These are phyloP conservation scores for Myopa testacea DNA, from an alignment of 2,888 invertebrate genomes.

Conservation along the genomic window DNA sequence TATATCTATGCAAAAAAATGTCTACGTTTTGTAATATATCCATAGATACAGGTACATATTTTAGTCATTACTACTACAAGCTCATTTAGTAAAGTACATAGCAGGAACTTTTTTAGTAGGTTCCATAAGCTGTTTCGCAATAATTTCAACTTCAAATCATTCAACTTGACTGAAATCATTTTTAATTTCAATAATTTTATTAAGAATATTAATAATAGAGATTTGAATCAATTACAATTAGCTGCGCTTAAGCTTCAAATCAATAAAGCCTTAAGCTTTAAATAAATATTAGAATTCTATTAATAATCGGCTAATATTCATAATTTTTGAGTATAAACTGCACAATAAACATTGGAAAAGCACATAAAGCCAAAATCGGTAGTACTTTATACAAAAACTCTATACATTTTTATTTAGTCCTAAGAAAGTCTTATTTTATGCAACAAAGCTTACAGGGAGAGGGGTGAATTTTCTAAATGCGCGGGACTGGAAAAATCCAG, in stretches of 20 bases:
- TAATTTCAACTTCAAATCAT: neutral
- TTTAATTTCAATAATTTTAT: neutral
- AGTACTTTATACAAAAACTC: too few species aligned
- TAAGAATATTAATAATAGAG: constrained; percentile 17
- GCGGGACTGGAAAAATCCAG: neutral
- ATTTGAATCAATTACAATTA: constrained; percentile 38
- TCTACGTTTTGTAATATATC: constrained; percentile 1
- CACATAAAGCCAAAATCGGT: neutral
- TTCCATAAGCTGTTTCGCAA: neutral
- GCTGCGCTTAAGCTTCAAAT: constrained; percentile 28
- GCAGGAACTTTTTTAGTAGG: neutral
- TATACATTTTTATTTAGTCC: too few species aligned
- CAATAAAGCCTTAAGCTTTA: neutral
- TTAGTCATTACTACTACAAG: neutral
- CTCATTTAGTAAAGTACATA: neutral
- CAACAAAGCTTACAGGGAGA: neutral
- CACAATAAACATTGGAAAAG: neutral
- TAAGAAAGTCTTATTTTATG: too few species aligned
- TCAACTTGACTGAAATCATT: neutral
- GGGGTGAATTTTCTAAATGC: neutral
- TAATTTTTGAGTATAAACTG: neutral
- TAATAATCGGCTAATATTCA: neutral
- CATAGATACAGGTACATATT: neutral
- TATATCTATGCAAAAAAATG: neutral
- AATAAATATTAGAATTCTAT: neutral